phyloP scores from a whole-genome alignment of 1,140 invertebrate genomes.

The Stegodyphus mimosarum region DNA sequence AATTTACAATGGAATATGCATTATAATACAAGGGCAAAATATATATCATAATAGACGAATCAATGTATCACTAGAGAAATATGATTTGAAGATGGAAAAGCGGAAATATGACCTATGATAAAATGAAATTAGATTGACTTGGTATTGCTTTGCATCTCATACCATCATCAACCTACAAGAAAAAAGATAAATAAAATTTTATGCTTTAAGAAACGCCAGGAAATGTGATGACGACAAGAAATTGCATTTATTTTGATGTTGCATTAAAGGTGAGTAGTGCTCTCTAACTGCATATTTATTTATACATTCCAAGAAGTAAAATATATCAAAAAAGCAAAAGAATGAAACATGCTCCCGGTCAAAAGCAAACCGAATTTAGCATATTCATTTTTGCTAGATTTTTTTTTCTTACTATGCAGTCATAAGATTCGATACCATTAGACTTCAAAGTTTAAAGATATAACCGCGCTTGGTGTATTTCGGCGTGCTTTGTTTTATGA shows the following conservation, averaged over 20 bases:
- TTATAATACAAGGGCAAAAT: too few relatives aligned
- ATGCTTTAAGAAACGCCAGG: background rate
- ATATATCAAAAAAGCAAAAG: slow-evolving; percentile 15
- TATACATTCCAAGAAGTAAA: slow-evolving; percentile 29
- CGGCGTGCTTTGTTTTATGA: slow-evolving; percentile 29
- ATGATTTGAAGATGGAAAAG: too few relatives aligned
- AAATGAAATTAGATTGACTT: too few relatives aligned
- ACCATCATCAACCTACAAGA: too few relatives aligned
- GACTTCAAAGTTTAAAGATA: slow-evolving; percentile 34
- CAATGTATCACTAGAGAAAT: too few relatives aligned
- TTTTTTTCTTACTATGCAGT: slow-evolving; percentile 6
- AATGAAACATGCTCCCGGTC: slow-evolving; percentile 20
- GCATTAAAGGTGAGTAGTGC: background rate
- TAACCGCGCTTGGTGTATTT: background rate
- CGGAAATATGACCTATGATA: too few relatives aligned
- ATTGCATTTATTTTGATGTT: slow-evolving; percentile 9
- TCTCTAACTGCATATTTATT: slow-evolving; percentile 30
- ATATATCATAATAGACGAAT: too few relatives aligned
- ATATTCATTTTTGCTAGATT: slow-evolving; percentile 1
- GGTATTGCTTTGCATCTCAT: too few relatives aligned
- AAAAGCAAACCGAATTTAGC: slow-evolving; percentile 26
- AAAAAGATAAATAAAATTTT: too few relatives aligned
- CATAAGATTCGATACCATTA: slow-evolving; percentile 10
- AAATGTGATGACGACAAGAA: slow-evolving; percentile 22
- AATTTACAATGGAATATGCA: too few relatives aligned